These are phyloP conservation scores for Enchytraeus crypticus DNA, from an alignment of 2,888 invertebrate genomes.

Conservation along the genomic window DNA sequence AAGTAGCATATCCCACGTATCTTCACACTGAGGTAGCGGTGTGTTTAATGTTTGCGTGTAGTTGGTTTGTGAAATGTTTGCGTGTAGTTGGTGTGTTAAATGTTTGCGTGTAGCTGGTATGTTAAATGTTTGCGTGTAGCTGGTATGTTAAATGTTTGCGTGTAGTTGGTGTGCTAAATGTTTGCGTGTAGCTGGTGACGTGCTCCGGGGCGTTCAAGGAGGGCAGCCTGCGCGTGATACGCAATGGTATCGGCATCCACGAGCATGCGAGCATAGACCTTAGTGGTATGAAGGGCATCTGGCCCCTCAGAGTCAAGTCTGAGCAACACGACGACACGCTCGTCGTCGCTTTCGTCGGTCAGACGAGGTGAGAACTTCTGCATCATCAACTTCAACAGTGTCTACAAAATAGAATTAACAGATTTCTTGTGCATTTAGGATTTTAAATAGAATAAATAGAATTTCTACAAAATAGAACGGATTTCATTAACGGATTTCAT, in stretches of 20 bases:
- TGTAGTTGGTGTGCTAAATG: background rate
- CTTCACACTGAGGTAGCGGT: too few relatives aligned
- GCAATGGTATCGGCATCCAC: slow-evolving; percentile 97
- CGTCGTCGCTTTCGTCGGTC: slow-evolving; percentile 90
- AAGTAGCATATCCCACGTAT: too few relatives aligned
- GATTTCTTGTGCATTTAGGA: too few relatives aligned
- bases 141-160: background rate
- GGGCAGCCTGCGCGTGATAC: slow-evolving; percentile 88
- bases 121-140: background rate
- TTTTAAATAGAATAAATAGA: too few relatives aligned
- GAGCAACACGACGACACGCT: slow-evolving; percentile 68
- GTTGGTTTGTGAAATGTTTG: background rate
- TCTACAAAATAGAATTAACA: too few relatives aligned
- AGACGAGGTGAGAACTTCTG: slow-evolving; percentile 63
- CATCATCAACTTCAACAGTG: too few relatives aligned
- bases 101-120: background rate
- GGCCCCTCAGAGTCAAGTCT: slow-evolving; percentile 74
- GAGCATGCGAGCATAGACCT: slow-evolving; percentile 95
- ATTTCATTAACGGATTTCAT: too few relatives aligned
- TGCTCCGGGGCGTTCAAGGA: slow-evolving; percentile 95
- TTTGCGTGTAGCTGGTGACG: slow-evolving; percentile 65
- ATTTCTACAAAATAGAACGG: too few relatives aligned
- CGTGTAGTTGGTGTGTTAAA: background rate
- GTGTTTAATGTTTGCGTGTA: background rate
- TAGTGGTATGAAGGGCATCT: slow-evolving; percentile 90